phyloP scores from a whole-genome alignment of 2,113 vertebrate genomes.

The Sceloporus tristichus region DNA sequence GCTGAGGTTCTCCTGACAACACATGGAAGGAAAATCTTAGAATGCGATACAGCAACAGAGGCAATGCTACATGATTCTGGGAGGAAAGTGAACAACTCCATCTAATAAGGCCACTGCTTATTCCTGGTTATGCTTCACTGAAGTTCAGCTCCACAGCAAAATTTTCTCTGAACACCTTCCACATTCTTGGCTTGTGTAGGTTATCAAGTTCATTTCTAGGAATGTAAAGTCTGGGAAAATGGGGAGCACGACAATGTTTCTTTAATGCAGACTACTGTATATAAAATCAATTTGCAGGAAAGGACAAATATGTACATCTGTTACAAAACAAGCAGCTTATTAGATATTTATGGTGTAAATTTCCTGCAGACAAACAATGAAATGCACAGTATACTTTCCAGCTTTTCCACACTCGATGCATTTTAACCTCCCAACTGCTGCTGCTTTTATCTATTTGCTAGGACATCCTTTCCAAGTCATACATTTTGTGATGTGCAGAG shows the following conservation, averaged over 20 bases:
- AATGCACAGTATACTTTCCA: background rate
- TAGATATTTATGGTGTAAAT: background rate
- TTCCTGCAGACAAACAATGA: background rate
- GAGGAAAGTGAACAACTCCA: background rate
- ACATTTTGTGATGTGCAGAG: too few species aligned
- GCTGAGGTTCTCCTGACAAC: constrained; percentile 49
- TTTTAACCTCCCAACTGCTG: background rate
- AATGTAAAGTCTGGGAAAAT: constrained; percentile 85
- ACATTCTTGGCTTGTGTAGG: constrained; percentile 90
- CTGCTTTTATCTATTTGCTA: too few species aligned
- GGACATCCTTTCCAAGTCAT: too few species aligned
- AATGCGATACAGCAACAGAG: constrained; percentile 14
- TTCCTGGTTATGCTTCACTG: constrained; percentile 48
- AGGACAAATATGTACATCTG: background rate
- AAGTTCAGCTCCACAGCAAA: constrained; percentile 90
- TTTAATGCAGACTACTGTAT: background rate
- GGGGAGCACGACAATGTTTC: constrained; percentile 21
- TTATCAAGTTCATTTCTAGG: constrained; percentile 93
- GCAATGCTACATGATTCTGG: constrained; percentile 40
- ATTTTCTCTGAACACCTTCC: constrained; percentile 87
- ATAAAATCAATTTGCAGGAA: constrained; percentile 18
- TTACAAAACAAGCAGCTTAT: background rate
- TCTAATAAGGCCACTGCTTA: background rate
- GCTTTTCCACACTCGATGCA: background rate
- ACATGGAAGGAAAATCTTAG: constrained; percentile 24